A percentile compares a stretch with the other conserved stretches of the same genome.
phyloP scores from a whole-genome alignment of 2,888 invertebrate species.

The Trichopoda pennipes region DNA sequence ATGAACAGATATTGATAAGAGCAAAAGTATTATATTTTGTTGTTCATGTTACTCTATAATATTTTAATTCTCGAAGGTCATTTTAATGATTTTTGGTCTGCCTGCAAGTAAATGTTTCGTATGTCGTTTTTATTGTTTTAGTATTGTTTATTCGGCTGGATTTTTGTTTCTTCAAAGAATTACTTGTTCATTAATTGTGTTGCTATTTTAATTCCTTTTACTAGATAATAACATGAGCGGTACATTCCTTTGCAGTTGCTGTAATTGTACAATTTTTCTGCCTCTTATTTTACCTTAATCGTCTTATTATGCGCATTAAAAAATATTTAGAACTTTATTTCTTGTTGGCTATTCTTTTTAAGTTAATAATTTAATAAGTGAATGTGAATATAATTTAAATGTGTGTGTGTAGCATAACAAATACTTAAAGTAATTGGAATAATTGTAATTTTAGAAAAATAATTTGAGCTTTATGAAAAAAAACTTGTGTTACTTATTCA shows the following conservation, averaged over 20 bases:
- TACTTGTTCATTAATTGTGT: constrained; percentile 58
- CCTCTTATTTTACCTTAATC: not conserved
- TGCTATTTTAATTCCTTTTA: constrained; percentile 63
- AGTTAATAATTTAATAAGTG: constrained; percentile 11
- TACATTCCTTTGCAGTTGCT: constrained; percentile 62
- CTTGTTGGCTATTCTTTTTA: not conserved
- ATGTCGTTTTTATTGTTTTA: constrained; percentile 18
- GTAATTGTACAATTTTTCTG: constrained; percentile 26
- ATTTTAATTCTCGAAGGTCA: constrained; percentile 67
- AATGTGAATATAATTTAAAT: not conserved
- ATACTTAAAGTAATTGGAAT: too few species aligned
- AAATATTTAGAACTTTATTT: constrained; percentile 19
- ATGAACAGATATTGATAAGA: constrained; percentile 23
- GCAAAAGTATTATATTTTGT: constrained; percentile 38
- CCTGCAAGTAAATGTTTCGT: not conserved
- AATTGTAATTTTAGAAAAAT: too few species aligned
- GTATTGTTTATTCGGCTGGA: constrained; percentile 34
- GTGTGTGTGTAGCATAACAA: too few species aligned
- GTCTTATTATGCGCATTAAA: not conserved
- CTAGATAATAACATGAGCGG: constrained; percentile 64
- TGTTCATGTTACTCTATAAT: constrained; percentile 43
- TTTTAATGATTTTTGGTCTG: constrained; percentile 52
- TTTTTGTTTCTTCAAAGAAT: constrained; percentile 50
- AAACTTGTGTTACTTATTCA: too few species aligned
- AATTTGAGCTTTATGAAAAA: too few species aligned